phyloP scores from a whole-genome alignment of 2,888 invertebrate species.

The Ganaspis brasiliensis region DNA sequence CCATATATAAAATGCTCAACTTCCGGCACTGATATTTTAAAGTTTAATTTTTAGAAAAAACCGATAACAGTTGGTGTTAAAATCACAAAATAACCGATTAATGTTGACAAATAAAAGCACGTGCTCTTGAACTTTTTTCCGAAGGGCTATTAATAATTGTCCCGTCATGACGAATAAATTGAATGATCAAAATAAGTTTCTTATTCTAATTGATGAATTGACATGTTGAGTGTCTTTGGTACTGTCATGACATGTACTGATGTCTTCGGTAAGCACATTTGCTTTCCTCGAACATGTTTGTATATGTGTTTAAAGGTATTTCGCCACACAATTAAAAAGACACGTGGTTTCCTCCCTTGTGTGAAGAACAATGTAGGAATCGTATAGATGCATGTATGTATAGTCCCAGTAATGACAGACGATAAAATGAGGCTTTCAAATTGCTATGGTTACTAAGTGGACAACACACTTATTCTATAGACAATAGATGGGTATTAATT shows the following conservation, averaged over 20 bases:
- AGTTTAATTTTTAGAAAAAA: neutral
- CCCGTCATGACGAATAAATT: conserved; percentile 13
- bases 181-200: neutral
- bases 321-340: neutral
- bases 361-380: conserved; percentile 28
- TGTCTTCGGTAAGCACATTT: conserved; percentile 40
- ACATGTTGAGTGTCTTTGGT: conserved; percentile 35
- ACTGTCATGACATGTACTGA: conserved; percentile 51
- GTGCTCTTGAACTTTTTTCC: neutral
- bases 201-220: neutral
- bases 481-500: neutral
- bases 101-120: neutral
- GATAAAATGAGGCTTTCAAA: conserved; percentile 61
- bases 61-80: neutral
- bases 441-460: conserved; percentile 67
- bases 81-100: neutral
- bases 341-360: conserved; percentile 19
- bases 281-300: conserved; percentile 15
- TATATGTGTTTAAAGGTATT: neutral
- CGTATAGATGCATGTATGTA: conserved; percentile 10
- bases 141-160: neutral
- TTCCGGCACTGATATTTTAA: neutral
- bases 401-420: conserved; percentile 44
- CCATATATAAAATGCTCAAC: too few species aligned
- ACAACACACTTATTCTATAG: conserved; percentile 53